Evolutionary conservation across 2,113 vertebrate genomes (phyloP).

Genomic region (Forbesichthys papilliferus): DNA sequence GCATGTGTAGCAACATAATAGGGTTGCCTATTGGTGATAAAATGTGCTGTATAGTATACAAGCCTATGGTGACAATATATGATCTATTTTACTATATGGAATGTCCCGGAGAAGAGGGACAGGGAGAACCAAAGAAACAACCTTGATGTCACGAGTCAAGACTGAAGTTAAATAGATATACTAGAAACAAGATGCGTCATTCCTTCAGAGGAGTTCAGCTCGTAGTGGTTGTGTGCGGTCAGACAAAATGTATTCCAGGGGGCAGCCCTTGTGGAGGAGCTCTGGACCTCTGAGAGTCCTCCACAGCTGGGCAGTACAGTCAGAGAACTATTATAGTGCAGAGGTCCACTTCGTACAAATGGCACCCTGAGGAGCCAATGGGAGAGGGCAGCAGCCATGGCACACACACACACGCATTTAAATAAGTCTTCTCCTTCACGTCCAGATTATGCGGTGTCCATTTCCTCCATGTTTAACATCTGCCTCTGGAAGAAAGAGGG

Average conservation of each 20-base stretch:
- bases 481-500: conserved; percentile 74
- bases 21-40: not conserved
- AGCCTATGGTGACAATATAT: too few relatives aligned
- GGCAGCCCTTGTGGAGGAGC: conserved; percentile 11
- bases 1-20: too few relatives aligned
- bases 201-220: conserved; percentile 10
- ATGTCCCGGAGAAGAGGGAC: too few relatives aligned
- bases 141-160: too few relatives aligned
- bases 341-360: conserved; percentile 42
- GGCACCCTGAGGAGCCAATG: conserved; percentile 34
- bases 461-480: conserved; percentile 83
- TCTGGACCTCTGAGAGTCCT: conserved; percentile 1
- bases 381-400: conserved; percentile 30
- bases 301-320: conserved; percentile 46
- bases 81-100: too few relatives aligned
- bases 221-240: conserved; percentile 8
- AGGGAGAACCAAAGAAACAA: too few relatives aligned
- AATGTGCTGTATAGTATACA: too few relatives aligned
- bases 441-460: conserved; percentile 68
- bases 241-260: conserved; percentile 9
- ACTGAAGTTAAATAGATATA: not conserved
- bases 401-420: not conserved
- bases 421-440: conserved; percentile 29
- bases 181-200: conserved; percentile 14
- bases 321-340: conserved; percentile 6